Evolutionary conservation across 2,888 invertebrate species (phyloP), one percentile per base, ranked within the genome.

Genomic region (Cryptocephalus moraei): DNA sequence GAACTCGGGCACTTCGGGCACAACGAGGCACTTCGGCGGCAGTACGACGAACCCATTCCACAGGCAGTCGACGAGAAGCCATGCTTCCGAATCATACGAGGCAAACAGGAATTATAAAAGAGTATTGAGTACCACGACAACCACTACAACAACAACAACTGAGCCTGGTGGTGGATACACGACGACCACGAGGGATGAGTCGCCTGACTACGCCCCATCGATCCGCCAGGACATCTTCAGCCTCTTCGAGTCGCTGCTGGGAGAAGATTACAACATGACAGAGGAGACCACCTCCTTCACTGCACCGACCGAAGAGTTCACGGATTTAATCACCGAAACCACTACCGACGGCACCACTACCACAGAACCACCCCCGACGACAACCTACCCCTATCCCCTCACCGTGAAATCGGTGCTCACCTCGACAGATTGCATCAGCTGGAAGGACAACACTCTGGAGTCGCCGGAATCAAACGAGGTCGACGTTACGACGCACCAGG

Each of bases 391-490:
- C 34, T n/a, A 22, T 41, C 12, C 56, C 62, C n/a, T 66, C 62
- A 4, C 45, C 22, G 6, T 64, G 1, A 62, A 54, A 43, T 59
- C 64, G n/a, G 58, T 69, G 14, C 46, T 62, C 3, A 68, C 66
- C 45, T 60, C 65, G 1, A 67, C 67, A 1, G 69, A 68, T 51
- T 69, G 69, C 48, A 61, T 54, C 22, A 22, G 22, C 6, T 22
- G 22, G 22, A 22, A 22, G 22, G 22, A 22, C 22, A 22, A 22
- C 54, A 59, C 44, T 47, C n/a, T 22, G 49, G 49, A 33, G 51
- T 49, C 12, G 39, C 47, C 14, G 11, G 31, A 34, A n/a, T 52
- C 32, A 45, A 48, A 13, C 38, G 41, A 44, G 38, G 45, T 34
- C 39, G 51, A 32, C 41, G 11, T 9, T 33, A 43, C 8, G 46